phyloP scores from a whole-genome alignment of 2,888 invertebrate genomes.

The Oscheius sp. region DNA sequence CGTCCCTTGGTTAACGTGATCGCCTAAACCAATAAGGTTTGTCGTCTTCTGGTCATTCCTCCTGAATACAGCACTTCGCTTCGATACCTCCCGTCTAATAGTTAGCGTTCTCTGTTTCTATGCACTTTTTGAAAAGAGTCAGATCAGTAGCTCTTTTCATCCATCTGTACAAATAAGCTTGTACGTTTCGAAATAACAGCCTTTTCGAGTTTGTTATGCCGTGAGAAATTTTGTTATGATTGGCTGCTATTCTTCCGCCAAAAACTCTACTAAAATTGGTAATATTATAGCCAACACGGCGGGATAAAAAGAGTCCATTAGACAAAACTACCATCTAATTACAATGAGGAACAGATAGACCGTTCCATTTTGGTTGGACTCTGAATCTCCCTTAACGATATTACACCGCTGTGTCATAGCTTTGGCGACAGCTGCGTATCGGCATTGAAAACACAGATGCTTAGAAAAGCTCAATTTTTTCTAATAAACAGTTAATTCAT shows the following conservation, averaged over 20 bases:
- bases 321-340: neutral
- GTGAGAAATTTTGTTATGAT: neutral
- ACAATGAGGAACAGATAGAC: neutral
- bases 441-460: slow-evolving; percentile 28
- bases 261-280: no score
- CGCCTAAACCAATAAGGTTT: slow-evolving; percentile 36
- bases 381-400: slow-evolving; percentile 15
- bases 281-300: no score
- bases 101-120: neutral
- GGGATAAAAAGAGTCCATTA: no score
- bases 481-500: neutral
- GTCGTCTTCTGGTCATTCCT: neutral
- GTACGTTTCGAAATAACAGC: neutral
- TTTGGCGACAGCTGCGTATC: slow-evolving; percentile 31
- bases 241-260: no score
- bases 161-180: neutral
- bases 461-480: neutral
- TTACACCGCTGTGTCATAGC: slow-evolving; percentile 35
- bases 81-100: no score
- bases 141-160: neutral
- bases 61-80: no score
- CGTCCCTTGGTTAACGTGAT: slow-evolving; percentile 27
- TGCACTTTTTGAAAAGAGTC: neutral
- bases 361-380: neutral
- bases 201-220: neutral